Conservation (phyloP, 2,797 vertebrate species). For the Rallus crepitans region DNA sequence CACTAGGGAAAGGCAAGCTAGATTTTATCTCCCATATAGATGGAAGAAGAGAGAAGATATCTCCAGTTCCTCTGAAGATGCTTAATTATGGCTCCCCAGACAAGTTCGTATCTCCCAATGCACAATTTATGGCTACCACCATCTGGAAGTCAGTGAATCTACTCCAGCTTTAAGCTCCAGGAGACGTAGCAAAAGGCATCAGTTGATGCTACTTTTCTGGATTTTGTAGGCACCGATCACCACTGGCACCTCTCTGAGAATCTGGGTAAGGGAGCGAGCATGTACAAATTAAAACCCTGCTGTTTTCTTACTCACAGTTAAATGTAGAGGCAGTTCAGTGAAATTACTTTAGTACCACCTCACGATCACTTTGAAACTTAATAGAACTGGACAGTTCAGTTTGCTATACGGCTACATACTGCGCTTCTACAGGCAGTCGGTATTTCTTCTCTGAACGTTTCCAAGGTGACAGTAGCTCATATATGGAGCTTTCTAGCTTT, state of each 20-base stretch:
- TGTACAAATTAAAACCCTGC: background rate
- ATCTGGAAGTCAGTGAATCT: background rate
- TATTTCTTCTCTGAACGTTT: constrained; percentile 54
- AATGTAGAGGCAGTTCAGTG: background rate
- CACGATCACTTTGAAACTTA: background rate
- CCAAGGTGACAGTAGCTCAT: constrained; percentile 71
- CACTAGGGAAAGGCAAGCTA: background rate
- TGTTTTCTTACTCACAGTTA: background rate
- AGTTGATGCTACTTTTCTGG: background rate
- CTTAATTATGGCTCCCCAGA: background rate
- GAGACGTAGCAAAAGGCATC: background rate
- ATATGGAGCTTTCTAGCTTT: constrained; percentile 49
- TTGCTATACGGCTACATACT: background rate
- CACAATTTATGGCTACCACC: background rate
- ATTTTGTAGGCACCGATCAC: background rate
- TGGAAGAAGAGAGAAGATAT: background rate
- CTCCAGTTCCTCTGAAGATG: background rate
- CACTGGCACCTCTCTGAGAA: background rate
- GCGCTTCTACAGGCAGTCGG: constrained; percentile 21
- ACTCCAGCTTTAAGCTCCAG: background rate
- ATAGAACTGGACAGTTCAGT: background rate
- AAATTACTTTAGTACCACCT: background rate
- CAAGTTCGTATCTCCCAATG: background rate
- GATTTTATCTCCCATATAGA: background rate
- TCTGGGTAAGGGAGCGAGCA: background rate